phyloP scores from a whole-genome alignment of 2,113 vertebrate genomes.

The Xenus cinereus region DNA sequence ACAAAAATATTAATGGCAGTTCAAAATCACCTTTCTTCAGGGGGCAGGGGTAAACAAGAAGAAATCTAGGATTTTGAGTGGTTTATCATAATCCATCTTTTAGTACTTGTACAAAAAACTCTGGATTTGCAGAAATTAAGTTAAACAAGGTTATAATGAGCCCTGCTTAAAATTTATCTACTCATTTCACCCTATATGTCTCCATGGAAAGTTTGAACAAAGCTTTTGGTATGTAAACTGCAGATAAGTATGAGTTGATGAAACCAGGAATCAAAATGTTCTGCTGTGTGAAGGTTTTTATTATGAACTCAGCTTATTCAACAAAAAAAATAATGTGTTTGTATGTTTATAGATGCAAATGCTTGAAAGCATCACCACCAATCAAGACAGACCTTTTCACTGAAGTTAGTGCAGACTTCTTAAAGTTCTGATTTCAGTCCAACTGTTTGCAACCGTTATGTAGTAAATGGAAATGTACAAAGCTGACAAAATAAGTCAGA shows the following conservation, averaged over 20 bases:
- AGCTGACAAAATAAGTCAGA: not conserved
- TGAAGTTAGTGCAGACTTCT: not conserved
- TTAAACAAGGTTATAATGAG: not conserved
- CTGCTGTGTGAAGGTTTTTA: not conserved
- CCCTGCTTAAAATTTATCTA: not conserved
- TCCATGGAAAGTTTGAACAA: not conserved
- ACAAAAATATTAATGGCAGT: not conserved
- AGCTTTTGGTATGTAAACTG: not conserved
- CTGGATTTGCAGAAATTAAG: not conserved
- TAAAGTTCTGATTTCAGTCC: not conserved
- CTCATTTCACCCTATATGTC: not conserved
- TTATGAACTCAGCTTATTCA: not conserved
- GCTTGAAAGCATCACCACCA: rapidly evolving
- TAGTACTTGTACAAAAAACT: not conserved
- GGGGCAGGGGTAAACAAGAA: no score
- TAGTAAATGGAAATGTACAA: not conserved
- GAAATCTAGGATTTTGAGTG: not conserved
- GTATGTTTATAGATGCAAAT: not conserved
- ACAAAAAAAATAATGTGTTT: not conserved
- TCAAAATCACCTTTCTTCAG: not conserved
- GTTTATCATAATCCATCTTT: not conserved
- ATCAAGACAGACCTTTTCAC: not conserved
- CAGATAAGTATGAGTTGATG: not conserved
- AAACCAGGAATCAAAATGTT: not conserved
- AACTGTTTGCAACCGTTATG: not conserved